Evolutionary conservation across 2,888 invertebrate genomes (phyloP).

Genomic region (Automeris io): DNA sequence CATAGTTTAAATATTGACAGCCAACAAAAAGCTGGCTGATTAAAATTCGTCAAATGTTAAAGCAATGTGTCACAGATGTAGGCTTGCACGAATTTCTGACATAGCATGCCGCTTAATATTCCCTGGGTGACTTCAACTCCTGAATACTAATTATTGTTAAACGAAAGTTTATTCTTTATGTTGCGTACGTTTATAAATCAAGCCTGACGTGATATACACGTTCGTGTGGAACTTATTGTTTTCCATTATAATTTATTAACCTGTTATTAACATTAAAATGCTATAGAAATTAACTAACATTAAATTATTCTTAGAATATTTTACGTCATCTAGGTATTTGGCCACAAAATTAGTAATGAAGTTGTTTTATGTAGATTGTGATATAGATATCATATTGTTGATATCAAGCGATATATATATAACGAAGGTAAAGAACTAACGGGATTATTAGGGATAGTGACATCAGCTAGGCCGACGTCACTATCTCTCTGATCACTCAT

Average conservation of each 20-base stretch:
- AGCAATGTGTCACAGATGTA: slow-evolving; percentile 19
- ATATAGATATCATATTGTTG: too few species aligned
- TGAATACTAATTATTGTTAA: slow-evolving; percentile 49
- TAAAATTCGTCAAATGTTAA: background rate
- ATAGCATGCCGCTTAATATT: slow-evolving; percentile 36
- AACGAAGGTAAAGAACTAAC: too few species aligned
- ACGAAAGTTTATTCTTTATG: slow-evolving; percentile 27
- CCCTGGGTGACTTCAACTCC: slow-evolving; percentile 27
- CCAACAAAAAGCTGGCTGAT: background rate
- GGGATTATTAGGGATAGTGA: too few species aligned
- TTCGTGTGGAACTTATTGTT: slow-evolving; percentile 6
- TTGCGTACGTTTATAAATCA: slow-evolving; percentile 23
- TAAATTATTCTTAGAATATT: too few species aligned
- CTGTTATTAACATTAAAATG: background rate
- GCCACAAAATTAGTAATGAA: too few species aligned
- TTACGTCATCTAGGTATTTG: too few species aligned
- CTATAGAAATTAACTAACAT: too few species aligned
- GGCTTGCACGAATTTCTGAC: slow-evolving; percentile 33
- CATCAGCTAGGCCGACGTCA: too few species aligned
- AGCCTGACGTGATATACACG: slow-evolving; percentile 21
- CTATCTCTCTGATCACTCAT: too few species aligned
- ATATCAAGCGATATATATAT: too few species aligned
- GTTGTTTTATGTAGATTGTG: too few species aligned
- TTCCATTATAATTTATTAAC: background rate
- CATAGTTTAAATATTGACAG: too few species aligned